Evolutionary conservation across 1,140 invertebrate genomes (phyloP).

Genomic region (Pinna nobilis): DNA sequence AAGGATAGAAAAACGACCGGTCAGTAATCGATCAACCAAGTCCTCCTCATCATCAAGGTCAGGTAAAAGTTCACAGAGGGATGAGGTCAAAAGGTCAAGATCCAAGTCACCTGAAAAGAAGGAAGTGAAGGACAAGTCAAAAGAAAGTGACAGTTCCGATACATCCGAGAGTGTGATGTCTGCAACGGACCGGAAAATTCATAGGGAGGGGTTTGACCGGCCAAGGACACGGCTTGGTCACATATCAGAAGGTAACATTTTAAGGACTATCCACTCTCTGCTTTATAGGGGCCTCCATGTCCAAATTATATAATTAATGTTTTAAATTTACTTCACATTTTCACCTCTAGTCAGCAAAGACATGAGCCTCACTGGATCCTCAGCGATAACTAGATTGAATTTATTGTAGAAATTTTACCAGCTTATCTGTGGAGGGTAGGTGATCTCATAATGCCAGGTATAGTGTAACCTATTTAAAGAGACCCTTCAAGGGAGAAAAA

Average conservation of each 20-base stretch:
- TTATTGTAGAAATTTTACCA: too few relatives aligned
- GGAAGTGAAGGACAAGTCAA: neutral
- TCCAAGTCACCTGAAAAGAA: neutral
- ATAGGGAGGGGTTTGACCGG: slow-evolving; percentile 28
- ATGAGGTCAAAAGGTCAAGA: too few relatives aligned
- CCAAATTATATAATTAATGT: neutral
- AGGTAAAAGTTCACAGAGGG: too few relatives aligned
- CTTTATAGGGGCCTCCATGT: neutral
- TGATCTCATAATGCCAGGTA: too few relatives aligned
- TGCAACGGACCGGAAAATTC: neutral
- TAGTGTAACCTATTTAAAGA: too few relatives aligned
- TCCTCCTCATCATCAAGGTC: too few relatives aligned
- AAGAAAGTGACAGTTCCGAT: slow-evolving; percentile 12
- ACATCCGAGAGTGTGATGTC: neutral
- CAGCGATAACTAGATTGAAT: too few relatives aligned
- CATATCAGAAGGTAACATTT: slow-evolving; percentile 12
- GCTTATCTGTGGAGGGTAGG: too few relatives aligned
- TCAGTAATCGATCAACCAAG: too few relatives aligned
- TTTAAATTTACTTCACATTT: neutral
- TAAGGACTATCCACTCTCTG: neutral
- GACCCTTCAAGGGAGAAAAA: too few relatives aligned
- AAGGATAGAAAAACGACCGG: too few relatives aligned
- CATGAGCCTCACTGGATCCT: neutral
- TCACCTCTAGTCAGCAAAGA: neutral
- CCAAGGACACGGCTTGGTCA: slow-evolving; percentile 34